phyloP scores from a whole-genome alignment of 2,888 invertebrate genomes.

The Torymus aiolomorphi region DNA sequence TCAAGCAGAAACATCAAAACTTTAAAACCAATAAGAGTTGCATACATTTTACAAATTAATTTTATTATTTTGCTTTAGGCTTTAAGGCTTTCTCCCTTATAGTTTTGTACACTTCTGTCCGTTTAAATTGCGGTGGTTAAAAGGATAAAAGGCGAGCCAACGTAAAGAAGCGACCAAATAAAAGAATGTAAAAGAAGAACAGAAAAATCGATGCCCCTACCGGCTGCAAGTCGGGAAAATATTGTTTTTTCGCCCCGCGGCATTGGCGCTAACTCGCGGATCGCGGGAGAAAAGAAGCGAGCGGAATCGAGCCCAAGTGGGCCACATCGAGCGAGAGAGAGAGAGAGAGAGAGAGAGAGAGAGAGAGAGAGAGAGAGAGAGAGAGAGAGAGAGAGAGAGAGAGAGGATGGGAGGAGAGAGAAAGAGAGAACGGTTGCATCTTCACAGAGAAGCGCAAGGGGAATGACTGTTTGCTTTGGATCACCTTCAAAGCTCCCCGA shows the following conservation, averaged over 20 bases:
- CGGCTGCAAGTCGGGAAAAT: conserved; percentile 52
- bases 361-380: too few species aligned
- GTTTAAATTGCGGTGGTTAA: too few species aligned
- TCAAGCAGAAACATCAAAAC: too few species aligned
- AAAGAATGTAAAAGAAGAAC: neutral
- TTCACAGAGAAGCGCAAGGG: conserved; percentile 54
- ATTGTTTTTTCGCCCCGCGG: conserved; percentile 58
- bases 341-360: too few species aligned
- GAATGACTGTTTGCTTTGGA: conserved; percentile 60
- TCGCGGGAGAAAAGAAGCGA: conserved; percentile 40
- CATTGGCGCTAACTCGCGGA: conserved; percentile 53
- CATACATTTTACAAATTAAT: too few species aligned
- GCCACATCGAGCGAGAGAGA: neutral
- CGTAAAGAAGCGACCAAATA: neutral
- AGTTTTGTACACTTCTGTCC: too few species aligned
- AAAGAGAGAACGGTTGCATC: conserved; percentile 6
- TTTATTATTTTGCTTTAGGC: too few species aligned
- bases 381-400: too few species aligned
- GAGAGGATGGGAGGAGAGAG: too few species aligned
- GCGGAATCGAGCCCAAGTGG: conserved; percentile 38
- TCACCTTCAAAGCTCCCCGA: conserved; percentile 54
- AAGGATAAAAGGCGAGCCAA: neutral
- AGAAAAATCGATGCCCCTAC: conserved; percentile 21
- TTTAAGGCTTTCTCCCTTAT: too few species aligned
- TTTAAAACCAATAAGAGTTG: too few species aligned